phyloP scores from a whole-genome alignment of 2,888 invertebrate genomes.

The Eristalis arbustorum region DNA sequence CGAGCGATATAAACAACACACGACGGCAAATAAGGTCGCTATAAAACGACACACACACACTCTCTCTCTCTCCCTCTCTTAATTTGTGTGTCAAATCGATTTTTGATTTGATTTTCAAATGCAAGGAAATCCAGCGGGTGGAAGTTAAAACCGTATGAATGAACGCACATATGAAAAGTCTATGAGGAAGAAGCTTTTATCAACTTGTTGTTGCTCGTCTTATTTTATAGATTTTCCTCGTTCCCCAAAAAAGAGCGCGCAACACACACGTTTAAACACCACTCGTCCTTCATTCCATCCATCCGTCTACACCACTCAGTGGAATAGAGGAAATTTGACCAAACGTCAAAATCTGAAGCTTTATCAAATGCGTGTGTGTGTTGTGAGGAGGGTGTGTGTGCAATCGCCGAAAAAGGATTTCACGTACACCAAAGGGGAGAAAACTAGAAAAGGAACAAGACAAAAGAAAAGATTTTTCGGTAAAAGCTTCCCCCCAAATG shows the following conservation, averaged over 20 bases:
- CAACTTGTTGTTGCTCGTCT: conserved; percentile 48
- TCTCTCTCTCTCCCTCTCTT: not conserved
- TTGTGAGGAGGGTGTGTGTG: conserved; percentile 1
- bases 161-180: conserved; percentile 1
- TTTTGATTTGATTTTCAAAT: conserved; percentile 67
- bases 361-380: conserved; percentile 22
- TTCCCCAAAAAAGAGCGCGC: conserved; percentile 40
- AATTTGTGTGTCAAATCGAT: conserved; percentile 68
- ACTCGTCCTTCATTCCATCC: not conserved
- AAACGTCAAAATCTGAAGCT: conserved; percentile 44
- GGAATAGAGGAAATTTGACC: conserved; percentile 31
- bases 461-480: not conserved
- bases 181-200: conserved; percentile 16
- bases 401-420: not conserved
- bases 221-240: conserved; percentile 47
- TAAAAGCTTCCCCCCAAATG: conserved; percentile 61
- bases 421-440: not conserved
- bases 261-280: conserved; percentile 1
- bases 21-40: conserved; percentile 43
- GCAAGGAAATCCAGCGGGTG: conserved; percentile 36
- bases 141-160: conserved; percentile 22
- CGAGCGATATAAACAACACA: conserved; percentile 10
- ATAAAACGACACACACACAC: conserved; percentile 11
- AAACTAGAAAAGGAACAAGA: conserved; percentile 16
- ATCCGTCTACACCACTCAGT: not conserved